Base-by-base conservation (phyloP, 2,797 vertebrate species). In the Neosilurus hyrtlii region DNA sequence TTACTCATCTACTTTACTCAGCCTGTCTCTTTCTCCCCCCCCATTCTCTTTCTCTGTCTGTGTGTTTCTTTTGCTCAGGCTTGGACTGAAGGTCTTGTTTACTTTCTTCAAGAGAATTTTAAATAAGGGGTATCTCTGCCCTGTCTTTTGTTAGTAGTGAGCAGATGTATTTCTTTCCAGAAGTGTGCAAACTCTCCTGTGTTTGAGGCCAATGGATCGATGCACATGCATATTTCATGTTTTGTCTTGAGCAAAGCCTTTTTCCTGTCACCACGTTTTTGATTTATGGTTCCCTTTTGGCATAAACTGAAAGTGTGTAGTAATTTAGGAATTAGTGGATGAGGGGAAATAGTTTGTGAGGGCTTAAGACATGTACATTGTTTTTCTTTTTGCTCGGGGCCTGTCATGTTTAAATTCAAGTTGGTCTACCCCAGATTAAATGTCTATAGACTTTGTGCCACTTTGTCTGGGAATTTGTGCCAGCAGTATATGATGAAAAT, bases 171-270 rank as follows among this genome's bases (percentile, higher is more conserved):
- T 90, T 90, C 85, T 91, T 88, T 82, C 84, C 90, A 88, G 84
- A 88, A 90, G 86, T 86, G 89, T 89, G 84, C 88, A 81, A 90
- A 92, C 90, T 89, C 92, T 91, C 90, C 59, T 20, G 88, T 90
- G 90, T 93, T 91, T 92, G 87, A 90, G 87, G 84, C 74, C 71
- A 86, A 83, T 87, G 81, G 80, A 94, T 94, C 91, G 88, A 94
- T 94, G 88, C 85, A 61, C 91, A 92, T 93, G 89, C 90, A 94
- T 94, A 92, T 92, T 93, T 93, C 90, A 94, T 94, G 85, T 84
- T 90, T 89, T 80, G 88, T 88, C 88, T 89, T 91, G 86, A 90
- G 65, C 71, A 85, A 86, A 87, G 87, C 87, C 85, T 84, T 66
- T 61, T 80, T 80, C 65, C 73, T 62, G 51, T 82, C 30, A 76